Conservation (phyloP, 2,113 vertebrate genomes). For the Corythaeola cristata region DNA sequence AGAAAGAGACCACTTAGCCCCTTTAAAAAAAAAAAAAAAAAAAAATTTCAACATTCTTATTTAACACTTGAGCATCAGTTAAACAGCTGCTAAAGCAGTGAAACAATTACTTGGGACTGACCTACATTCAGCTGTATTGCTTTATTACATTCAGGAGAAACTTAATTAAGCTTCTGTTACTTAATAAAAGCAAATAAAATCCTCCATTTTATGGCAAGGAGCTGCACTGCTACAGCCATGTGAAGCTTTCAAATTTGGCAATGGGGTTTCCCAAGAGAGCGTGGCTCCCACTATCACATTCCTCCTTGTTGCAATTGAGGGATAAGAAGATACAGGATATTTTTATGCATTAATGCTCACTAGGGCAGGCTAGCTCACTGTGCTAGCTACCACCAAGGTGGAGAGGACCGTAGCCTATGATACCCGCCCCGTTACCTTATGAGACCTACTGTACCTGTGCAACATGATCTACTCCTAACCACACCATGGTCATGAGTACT, state of each 20-base stretch:
- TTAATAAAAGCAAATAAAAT: constrained; percentile 56
- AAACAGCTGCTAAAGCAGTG: constrained; percentile 31
- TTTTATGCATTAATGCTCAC: neutral
- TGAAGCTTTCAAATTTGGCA: neutral
- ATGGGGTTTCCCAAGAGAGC: neutral
- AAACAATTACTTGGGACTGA: constrained; percentile 49
- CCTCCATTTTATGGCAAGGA: neutral
- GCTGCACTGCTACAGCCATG: neutral
- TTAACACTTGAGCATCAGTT: constrained; percentile 41
- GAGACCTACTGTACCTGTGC: neutral
- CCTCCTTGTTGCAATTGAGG: neutral
- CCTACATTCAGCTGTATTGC: constrained; percentile 22
- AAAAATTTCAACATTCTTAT: neutral
- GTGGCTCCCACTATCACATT: neutral
- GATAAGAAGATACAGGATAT: neutral
- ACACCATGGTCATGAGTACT: neutral
- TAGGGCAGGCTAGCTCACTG: fast-evolving
- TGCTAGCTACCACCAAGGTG: neutral
- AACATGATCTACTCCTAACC: neutral
- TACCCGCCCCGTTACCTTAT: neutral
- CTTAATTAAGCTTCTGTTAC: constrained; percentile 61
- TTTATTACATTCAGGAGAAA: constrained; percentile 44
- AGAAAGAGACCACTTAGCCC: constrained; percentile 37
- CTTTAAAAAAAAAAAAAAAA: neutral
- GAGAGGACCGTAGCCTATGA: neutral